Conservation (phyloP, 2,113 vertebrate species). For the Morone chrysops region DNA sequence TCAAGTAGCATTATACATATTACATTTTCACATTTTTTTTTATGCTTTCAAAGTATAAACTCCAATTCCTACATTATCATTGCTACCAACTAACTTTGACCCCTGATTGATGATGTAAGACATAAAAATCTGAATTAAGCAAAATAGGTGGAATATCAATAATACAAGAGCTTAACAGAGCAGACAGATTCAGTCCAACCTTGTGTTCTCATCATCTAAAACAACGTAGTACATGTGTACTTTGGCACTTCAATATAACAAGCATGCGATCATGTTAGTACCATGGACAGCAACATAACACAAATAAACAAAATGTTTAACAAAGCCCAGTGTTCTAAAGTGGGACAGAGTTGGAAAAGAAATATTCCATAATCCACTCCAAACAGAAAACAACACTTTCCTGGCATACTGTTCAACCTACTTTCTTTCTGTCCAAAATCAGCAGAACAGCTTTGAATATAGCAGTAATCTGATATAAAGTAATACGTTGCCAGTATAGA, state of each 20-base stretch:
- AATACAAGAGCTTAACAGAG: slow-evolving; percentile 20
- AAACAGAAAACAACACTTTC: slow-evolving; percentile 67
- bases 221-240: slow-evolving; percentile 64
- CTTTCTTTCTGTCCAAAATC: slow-evolving; percentile 64
- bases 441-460: slow-evolving; percentile 52
- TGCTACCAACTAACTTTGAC: not conserved
- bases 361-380: slow-evolving; percentile 56
- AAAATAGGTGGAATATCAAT: not conserved
- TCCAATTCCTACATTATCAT: not conserved
- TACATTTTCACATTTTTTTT: not conserved
- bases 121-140: not conserved
- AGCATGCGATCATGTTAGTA: slow-evolving; percentile 53
- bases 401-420: slow-evolving; percentile 64
- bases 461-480: slow-evolving; percentile 38
- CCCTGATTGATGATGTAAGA: not conserved
- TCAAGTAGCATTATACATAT: not conserved
- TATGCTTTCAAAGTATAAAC: not conserved
- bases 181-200: slow-evolving; percentile 29
- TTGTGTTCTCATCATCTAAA: slow-evolving; percentile 48
- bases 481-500: not conserved
- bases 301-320: slow-evolving; percentile 74
- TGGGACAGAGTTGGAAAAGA: slow-evolving; percentile 70
- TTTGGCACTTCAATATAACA: slow-evolving; percentile 44
- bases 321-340: slow-evolving; percentile 61
- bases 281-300: slow-evolving; percentile 72